Percentiles rank a stretch among this genome's conserved stretches.
Conservation (phyloP, 1,140 invertebrate species). For the Aphidius ervi region DNA sequence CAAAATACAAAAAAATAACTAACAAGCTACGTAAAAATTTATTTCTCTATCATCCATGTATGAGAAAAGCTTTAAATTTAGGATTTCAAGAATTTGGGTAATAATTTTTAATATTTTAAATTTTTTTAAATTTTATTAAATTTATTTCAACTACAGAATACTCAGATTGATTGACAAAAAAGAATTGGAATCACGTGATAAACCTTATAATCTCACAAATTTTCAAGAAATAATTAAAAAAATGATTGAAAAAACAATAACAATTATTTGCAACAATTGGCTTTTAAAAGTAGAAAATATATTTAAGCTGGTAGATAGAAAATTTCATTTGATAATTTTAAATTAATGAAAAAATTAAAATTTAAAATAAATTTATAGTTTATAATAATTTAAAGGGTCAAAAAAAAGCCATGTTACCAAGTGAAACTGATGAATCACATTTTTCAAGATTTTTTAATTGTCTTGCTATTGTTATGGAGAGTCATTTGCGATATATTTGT, state of each 20-base stretch:
- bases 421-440: slow-evolving; percentile 60
- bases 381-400: slow-evolving; percentile 54
- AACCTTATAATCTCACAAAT: slow-evolving; percentile 55
- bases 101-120: slow-evolving; percentile 5
- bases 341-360: too few species aligned
- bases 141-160: slow-evolving; percentile 38
- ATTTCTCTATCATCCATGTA: slow-evolving; percentile 76
- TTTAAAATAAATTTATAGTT: too few species aligned
- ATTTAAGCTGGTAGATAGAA: slow-evolving; percentile 45
- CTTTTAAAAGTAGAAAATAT: slow-evolving; percentile 58
- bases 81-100: slow-evolving; percentile 78
- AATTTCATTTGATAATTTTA: background rate
- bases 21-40: slow-evolving; percentile 60
- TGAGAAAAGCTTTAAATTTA: slow-evolving; percentile 74
- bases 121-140: background rate
- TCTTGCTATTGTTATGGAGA: slow-evolving; percentile 80
- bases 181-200: slow-evolving; percentile 43
- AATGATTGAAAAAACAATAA: slow-evolving; percentile 54
- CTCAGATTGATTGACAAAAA: slow-evolving; percentile 56
- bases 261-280: slow-evolving; percentile 58
- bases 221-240: slow-evolving; percentile 55
- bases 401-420: slow-evolving; percentile 71
- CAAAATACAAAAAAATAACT: slow-evolving; percentile 31
- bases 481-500: slow-evolving; percentile 74
- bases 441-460: slow-evolving; percentile 79